A percentile compares a stretch with the other conserved stretches of the same genome.
Evolutionary conservation across 37 sponge, comb jelly and placozoan genomes (phyloP).

Genomic region (Dysidea cf. avara): DNA sequence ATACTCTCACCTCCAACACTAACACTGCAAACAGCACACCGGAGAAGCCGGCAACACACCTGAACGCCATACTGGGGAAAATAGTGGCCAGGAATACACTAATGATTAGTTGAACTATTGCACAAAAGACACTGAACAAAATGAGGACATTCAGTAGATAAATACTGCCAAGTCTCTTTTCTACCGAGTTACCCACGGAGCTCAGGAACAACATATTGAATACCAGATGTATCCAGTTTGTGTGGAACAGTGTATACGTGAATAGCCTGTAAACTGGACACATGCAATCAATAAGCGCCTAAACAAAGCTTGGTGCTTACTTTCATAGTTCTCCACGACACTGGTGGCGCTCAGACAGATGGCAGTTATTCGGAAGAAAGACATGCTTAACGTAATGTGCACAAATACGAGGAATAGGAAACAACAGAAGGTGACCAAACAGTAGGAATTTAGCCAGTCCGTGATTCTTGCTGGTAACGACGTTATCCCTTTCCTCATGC

Average conservation of each 20-base stretch:
- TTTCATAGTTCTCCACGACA: neutral
- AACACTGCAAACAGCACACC: constrained; percentile 31
- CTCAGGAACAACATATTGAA: constrained; percentile 23
- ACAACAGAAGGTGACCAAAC: constrained; percentile 13
- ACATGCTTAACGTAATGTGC: constrained; percentile 11
- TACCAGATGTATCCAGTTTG: constrained; percentile 9
- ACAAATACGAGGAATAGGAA: constrained; percentile 13
- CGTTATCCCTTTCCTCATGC: too few species aligned
- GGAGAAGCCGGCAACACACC: constrained; percentile 21
- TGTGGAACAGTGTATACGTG: constrained; percentile 24
- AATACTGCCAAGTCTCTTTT: constrained; percentile 16
- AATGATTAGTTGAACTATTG: constrained; percentile 13
- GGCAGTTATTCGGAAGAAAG: constrained; percentile 11
- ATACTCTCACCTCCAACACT: constrained; percentile 22
- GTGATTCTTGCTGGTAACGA: constrained; percentile 3
- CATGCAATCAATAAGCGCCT: too few species aligned
- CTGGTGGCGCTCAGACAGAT: constrained; percentile 31
- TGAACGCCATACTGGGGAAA: constrained; percentile 17
- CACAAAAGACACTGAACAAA: constrained; percentile 21
- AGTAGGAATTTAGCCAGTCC: constrained; percentile 21
- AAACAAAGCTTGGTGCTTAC: neutral
- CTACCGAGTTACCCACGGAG: constrained; percentile 22
- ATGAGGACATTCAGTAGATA: constrained; percentile 24
- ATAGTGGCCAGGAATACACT: neutral
- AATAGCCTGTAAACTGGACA: constrained; percentile 24